Evolutionary conservation across 2,888 invertebrate species (phyloP).

Genomic region (Spilarctia lutea): DNA sequence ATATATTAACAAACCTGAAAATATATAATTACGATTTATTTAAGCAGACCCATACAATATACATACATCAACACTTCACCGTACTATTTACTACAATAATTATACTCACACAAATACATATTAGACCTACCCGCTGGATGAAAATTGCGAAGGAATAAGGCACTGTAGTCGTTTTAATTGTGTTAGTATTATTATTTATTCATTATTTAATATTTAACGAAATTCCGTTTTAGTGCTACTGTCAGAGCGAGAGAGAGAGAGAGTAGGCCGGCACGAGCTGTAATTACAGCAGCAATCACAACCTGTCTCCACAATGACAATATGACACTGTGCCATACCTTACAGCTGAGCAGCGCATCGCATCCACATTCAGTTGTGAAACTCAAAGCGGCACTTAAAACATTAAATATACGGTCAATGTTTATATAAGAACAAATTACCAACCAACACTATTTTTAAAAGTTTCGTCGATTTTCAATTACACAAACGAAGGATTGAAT

Average conservation of each 20-base stretch:
- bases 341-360: background rate
- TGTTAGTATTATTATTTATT: background rate
- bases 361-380: background rate
- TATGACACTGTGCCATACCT: background rate
- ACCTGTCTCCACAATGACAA: background rate
- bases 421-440: too few relatives aligned
- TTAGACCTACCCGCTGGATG: too few relatives aligned
- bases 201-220: background rate
- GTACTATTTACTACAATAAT: background rate
- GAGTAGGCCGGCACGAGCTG: constrained; percentile 15
- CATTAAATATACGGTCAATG: background rate
- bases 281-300: constrained; percentile 48
- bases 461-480: background rate
- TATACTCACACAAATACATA: too few relatives aligned
- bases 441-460: background rate
- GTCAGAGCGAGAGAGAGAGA: background rate
- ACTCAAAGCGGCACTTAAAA: background rate
- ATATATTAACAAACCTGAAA: too few relatives aligned
- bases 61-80: background rate
- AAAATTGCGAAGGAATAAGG: too few relatives aligned
- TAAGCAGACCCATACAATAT: background rate
- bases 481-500: background rate
- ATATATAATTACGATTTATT: background rate
- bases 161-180: background rate
- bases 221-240: background rate